Evolutionary conservation across 1,140 invertebrate species (phyloP).

Genomic region (Leucophenga varia): DNA sequence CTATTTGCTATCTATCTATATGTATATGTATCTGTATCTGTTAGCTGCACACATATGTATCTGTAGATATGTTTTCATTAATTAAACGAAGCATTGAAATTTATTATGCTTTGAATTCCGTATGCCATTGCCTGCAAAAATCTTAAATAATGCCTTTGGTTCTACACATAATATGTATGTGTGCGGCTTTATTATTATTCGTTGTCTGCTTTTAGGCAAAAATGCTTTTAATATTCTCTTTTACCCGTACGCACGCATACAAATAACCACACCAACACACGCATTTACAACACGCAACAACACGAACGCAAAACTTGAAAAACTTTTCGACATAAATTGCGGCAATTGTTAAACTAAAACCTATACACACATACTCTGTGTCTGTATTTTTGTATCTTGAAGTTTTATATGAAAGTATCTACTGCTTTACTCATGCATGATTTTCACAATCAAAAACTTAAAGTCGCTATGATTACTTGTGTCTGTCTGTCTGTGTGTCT

Average conservation of each 20-base stretch:
- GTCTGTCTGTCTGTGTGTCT: slow-evolving; percentile 7
- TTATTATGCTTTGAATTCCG: slow-evolving; percentile 47
- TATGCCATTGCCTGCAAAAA: too few relatives aligned
- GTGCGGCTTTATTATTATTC: too few relatives aligned
- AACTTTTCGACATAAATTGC: slow-evolving; percentile 51
- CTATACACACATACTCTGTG: slow-evolving; percentile 15
- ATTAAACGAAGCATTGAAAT: slow-evolving; percentile 54
- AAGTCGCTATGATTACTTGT: slow-evolving; percentile 52
- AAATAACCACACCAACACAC: slow-evolving; percentile 1
- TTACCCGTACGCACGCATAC: neutral
- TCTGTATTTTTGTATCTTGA: too few relatives aligned
- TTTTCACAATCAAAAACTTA: slow-evolving; percentile 54
- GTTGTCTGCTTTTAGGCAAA: too few relatives aligned
- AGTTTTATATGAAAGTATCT: neutral
- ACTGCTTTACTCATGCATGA: slow-evolving; percentile 43
- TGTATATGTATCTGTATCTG: too few relatives aligned
- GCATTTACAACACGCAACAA: slow-evolving; percentile 12
- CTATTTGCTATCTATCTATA: too few relatives aligned
- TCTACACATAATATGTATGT: too few relatives aligned
- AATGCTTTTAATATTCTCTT: too few relatives aligned
- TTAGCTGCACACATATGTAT: too few relatives aligned
- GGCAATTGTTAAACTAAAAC: slow-evolving; percentile 54
- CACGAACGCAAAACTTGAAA: slow-evolving; percentile 22
- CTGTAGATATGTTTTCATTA: slow-evolving; percentile 51
- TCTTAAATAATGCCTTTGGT: too few relatives aligned